phyloP scores from a whole-genome alignment of 2,113 vertebrate genomes.

The Ctenomys sociabilis region DNA sequence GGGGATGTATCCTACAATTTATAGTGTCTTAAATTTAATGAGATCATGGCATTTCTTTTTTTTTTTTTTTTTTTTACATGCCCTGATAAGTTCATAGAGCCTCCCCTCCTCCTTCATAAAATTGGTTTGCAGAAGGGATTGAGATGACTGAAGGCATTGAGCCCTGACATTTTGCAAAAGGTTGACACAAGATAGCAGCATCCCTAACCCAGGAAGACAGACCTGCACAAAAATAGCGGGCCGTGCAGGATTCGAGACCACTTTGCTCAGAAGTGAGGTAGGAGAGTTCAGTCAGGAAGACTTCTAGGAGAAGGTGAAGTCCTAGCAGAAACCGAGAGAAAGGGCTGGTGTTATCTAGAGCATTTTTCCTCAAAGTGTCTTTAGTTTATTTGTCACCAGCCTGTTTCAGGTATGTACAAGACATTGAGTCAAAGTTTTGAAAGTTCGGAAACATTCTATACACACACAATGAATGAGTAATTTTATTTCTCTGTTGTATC shows the following conservation, averaged over 20 bases:
- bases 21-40: background rate
- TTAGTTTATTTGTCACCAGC: background rate
- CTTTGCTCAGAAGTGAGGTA: background rate
- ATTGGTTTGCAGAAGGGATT: background rate
- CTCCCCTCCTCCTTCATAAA: background rate
- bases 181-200: background rate
- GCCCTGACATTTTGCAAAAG: background rate
- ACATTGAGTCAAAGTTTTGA: background rate
- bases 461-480: background rate
- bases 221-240: background rate
- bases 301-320: background rate
- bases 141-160: background rate
- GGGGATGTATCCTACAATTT: background rate
- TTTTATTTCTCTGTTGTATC: slow-evolving; percentile 6
- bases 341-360: background rate
- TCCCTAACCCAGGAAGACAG: background rate
- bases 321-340: background rate
- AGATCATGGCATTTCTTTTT: background rate
- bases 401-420: background rate
- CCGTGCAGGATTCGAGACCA: background rate
- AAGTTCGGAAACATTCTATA: background rate
- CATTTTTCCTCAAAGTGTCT: background rate
- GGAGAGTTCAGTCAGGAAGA: background rate
- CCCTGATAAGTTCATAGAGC: background rate
- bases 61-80: slow-evolving; percentile 10